Evolutionary conservation across 2,888 invertebrate genomes (phyloP), one percentile per base, ranked within the genome.

Genomic region (Athetis lepigone): DNA sequence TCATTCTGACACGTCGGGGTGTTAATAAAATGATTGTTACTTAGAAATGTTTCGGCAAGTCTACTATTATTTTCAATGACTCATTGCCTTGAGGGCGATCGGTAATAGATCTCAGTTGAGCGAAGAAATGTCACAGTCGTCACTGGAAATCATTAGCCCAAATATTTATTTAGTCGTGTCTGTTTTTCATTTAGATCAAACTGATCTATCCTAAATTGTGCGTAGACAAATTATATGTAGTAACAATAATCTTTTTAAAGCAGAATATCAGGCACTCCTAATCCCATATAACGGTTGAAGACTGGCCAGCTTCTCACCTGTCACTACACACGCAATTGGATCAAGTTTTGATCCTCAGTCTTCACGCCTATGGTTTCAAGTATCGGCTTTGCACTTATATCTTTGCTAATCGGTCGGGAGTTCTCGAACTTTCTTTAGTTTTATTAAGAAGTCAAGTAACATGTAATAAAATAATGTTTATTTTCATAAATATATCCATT

Each of bases 281-380:
- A 55, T 47, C 54, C 27, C 11, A 8, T 46, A 23, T 27, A 67
- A 37, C 54, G 40, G 19, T 49, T 45, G 43, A 67, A 52, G 45
- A 16, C 52, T 40, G 19, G n/a, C 5, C 16, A 47, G 29, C 21
- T 51, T 7, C 36, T 16, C 58, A 67, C 42, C 50, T 36, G 45
- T 37, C 49, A 55, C 25, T 47, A 51, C 50, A 46, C 21, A 42
- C 43, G 63, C 63, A 75, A 70, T 70, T 70, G 63, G 70, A 70
- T 70, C 62, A 70, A 51, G 19, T 18, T 54, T 47, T 61, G 70
- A 70, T 75, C 75, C 54, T 18, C 25, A 37, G 50, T 36, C 62
- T 75, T 70, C 75, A 54, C 62, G 49, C 75, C 40, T 75, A 75
- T 37, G 54, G 71, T 65, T 54, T 71, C 72, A 76, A 76, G 57